Percentiles rank a stretch among this genome's conserved stretches.
These are phyloP conservation scores for Pachyramphus minor DNA, from an alignment of 2,113 vertebrate species.

Conservation along the genomic window DNA sequence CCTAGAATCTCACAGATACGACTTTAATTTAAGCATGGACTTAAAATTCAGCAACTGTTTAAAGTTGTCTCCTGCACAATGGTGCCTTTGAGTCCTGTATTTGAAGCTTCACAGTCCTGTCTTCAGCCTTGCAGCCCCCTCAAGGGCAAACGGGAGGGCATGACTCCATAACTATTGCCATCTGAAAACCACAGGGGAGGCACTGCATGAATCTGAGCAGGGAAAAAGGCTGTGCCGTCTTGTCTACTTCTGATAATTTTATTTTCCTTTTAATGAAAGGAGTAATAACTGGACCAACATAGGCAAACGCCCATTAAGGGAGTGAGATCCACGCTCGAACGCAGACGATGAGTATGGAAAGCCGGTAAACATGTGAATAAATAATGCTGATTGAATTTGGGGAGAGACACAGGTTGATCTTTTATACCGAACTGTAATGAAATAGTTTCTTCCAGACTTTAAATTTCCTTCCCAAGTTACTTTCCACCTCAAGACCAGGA, in stretches of 20 bases:
- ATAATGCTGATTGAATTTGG: background rate
- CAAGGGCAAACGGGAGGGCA: background rate
- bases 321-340: background rate
- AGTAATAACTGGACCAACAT: background rate
- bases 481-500: background rate
- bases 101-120: background rate
- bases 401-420: background rate
- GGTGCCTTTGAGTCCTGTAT: background rate
- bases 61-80: background rate
- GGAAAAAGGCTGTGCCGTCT: background rate
- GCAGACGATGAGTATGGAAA: background rate
- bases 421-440: background rate
- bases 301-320: background rate
- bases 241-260: background rate
- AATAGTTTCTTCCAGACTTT: background rate
- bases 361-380: background rate
- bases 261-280: background rate
- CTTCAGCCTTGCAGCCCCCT: background rate
- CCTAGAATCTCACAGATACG: background rate
- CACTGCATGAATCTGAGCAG: fast-evolving
- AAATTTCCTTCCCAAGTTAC: background rate
- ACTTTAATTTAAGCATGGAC: background rate
- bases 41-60: background rate
- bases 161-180: fast-evolving
- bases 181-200: background rate